Evolutionary conservation across 2,888 invertebrate genomes (phyloP), one percentile per base, ranked within the genome.

Genomic region (Cataglyphis albicans): DNA sequence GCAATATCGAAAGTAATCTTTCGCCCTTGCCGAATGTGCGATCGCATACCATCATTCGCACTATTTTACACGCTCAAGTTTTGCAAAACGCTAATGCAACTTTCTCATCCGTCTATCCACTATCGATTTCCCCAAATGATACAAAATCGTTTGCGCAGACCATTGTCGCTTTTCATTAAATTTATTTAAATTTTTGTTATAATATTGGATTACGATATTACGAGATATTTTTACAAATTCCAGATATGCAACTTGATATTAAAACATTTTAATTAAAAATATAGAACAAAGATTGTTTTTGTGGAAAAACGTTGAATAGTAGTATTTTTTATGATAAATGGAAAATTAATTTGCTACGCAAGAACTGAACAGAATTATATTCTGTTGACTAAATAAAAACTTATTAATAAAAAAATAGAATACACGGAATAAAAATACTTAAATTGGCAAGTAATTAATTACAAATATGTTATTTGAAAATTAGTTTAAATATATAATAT

Each of bases 1-100:
- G 78, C 35, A 70, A 70, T 70, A 80, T 80, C 70, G 44, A 80
- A 80, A 80, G 70, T 80, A 80, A 80, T 80, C 72, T 35, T 52
- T 41, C 59, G 70, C 59, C 57, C 44, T 70, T 70, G 59, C 12
- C 57, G 12, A 68, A 41, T 29, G 32, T 32, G 25, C 41, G 41
- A 78, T 68, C 41, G 44, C 57, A 21, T 35, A 55, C 55, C 67
- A 35, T 76, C 41, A 21, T 41, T 35, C n/a, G 4, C 41, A n/a
- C n/a, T 67, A 21, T 41, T 65, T 76, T 65, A 55, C 32, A 3
- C 41, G 57, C 29, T 25, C 21, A 78, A 68, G 15, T 57, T 67
- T 78, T n/a, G n/a, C 29, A 32, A 32, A 65, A 4, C 38, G 7
- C 29, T 65, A 55, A 41, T 41, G 52, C 52, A 48, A 12, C 15